Evolutionary conservation across 1,140 invertebrate genomes (phyloP), one percentile per base, ranked within the genome.

Genomic region (Chironomus striatipennis): DNA sequence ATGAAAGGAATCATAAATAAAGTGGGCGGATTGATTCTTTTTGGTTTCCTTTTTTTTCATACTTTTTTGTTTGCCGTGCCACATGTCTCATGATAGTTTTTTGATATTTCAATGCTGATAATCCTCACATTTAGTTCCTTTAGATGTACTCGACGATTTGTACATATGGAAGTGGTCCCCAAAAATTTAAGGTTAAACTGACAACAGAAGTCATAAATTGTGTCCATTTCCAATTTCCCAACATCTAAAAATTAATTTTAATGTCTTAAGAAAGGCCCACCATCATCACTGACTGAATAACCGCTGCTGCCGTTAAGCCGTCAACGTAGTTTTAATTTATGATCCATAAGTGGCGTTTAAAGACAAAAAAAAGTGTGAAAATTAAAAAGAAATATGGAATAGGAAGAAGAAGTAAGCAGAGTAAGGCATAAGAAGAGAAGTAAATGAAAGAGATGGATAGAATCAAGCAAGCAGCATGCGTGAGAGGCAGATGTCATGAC

Each of bases 31-130:
- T 57, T 57, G 47, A 57, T 57, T n/a, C 47, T 57, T 57, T 57
- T 57, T 57, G 47, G 47, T n/a, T 57, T 57, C 47, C 47, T 57
- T n/a, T 57, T 47, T 57, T 57, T 12, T 5, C 24, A 34, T 34
- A 34, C 24, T 34, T 34, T 34, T 34, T 34, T 34, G 24, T 34
- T 34, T 34, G 24, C 24, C n/a, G 47, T 57, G 47, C 47, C 47
- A 57, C 47, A 57, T 57, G 47, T 57, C 12, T 57, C 47, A 57
- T n/a, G n/a, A 34, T 34, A 34, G 24, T 5, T 34, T 34, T 57
- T 57, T 57, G 47, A 57, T 57, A 57, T 57, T 57, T 57, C 47
- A 57, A n/a, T 57, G 12, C n/a, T 57, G 47, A 57, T 57, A 57
- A 57, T 57, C 12, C 5, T 57, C 24, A 5, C 24, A 10, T 47